Base-by-base conservation (phyloP, 2,113 vertebrate species). In the Eulacestoma nigropectus region DNA sequence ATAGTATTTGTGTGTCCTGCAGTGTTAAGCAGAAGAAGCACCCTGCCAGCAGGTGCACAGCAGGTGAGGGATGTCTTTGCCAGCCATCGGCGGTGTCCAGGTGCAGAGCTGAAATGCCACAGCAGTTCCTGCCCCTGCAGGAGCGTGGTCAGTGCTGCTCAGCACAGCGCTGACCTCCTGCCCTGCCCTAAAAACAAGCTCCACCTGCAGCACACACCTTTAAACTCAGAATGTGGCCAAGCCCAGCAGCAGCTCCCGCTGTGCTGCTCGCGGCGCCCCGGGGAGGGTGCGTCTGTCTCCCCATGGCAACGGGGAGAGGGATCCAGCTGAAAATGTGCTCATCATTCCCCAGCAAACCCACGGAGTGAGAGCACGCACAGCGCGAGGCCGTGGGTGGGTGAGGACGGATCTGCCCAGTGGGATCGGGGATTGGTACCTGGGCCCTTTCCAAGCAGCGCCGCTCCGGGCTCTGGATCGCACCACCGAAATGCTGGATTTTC, bases 351-450 rank as follows among this genome's bases (percentile, higher is more conserved):
- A 68, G 29, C 65, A 88, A 93, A 25, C 53, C 55, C 87, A 39
- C 89, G 10, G 56, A 76, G 67, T 5, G 84, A 73, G 82, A 87
- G 73, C 53, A 55, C 9, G 88, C 76, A 47, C 86, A 63, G 93
- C 27, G 42, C 49, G 87, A 89, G 94, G 55, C 50, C 23, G 95
- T 90, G 89, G 91, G 91, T 29, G 81, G 93, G 67, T 83, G 72
- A 84, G 84, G 80, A 87, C 6, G 41, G 90, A 46, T 70, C 42
- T 47, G 64, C 35, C 41, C 91, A 9, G 23, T 23, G 84, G 60
- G 52, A 79, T 52, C 0, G 6, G 35, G n/a, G n/a, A 60, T 7
- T 13, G 49, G 23, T 30, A 16, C 70, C 62, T 73, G 82, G 78
- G 63, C 64, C 33, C 37, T 49, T 42, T 29, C 68, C 57, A 59